A percentile compares a stretch with the other conserved stretches of the same genome.
Evolutionary conservation across 2,888 invertebrate genomes (phyloP).

Genomic region (Dynastes maya): DNA sequence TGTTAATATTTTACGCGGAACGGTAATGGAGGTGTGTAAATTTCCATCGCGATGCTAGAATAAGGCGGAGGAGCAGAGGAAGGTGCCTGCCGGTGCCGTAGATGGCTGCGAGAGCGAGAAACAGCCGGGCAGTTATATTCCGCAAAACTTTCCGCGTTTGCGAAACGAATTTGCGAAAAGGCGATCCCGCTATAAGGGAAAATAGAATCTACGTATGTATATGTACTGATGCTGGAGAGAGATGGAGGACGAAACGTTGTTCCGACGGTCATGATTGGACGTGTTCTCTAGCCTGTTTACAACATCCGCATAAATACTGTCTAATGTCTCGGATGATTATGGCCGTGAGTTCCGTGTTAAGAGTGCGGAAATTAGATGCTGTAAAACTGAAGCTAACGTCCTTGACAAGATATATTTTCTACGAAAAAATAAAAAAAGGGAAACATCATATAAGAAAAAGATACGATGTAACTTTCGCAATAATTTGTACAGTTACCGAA

Average conservation of each 20-base stretch:
- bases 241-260: background rate
- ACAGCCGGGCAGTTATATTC: slow-evolving; percentile 20
- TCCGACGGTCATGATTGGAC: background rate
- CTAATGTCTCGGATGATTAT: slow-evolving; percentile 14
- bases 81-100: background rate
- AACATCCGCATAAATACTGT: slow-evolving; percentile 21
- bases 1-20: slow-evolving; percentile 46
- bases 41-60: slow-evolving; percentile 39
- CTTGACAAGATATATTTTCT: too few species aligned
- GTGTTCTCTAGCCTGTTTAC: slow-evolving; percentile 17
- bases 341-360: background rate
- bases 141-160: slow-evolving; percentile 35
- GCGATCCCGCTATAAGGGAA: background rate
- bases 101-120: background rate
- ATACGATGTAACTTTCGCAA: too few species aligned
- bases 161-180: slow-evolving; percentile 1
- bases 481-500: too few species aligned
- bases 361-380: too few species aligned
- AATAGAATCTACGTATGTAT: background rate
- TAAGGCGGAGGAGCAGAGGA: background rate
- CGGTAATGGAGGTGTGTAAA: slow-evolving; percentile 47
- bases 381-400: too few species aligned
- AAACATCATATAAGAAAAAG: too few species aligned
- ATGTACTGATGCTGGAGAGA: background rate
- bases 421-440: too few species aligned